Evolutionary conservation across 2,113 vertebrate genomes (phyloP), one percentile per base, ranked within the genome.

Genomic region (Ochotona curzoniae): DNA sequence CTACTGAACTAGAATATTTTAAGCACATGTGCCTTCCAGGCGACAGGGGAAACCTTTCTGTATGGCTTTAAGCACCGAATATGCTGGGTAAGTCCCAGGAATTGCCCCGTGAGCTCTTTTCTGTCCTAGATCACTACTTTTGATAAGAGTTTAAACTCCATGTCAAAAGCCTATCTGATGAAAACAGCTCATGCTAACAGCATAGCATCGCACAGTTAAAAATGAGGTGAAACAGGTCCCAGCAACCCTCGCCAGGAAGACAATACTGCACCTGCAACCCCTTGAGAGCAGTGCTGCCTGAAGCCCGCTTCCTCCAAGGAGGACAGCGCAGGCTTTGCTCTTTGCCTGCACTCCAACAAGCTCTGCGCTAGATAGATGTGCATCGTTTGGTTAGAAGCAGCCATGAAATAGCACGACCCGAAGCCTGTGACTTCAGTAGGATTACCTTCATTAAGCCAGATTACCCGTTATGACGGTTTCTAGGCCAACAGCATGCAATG

Each of bases 401-500:
- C 80, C 84, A 57, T 63, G 54, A 61, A n/a, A 63, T 60, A 73
- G 30, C 7, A 17, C 61, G 71, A 84, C 67, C 78, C 51, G 38
- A 82, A 91, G 63, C 2, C 57, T 18, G 87, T 93, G 96, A 87
- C 92, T 94, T 74, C 69, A 67, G 80, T 61, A 94, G 81, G 35
- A 81, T 20, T 2, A 49, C 11, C 12, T 66, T 79, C 74, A 96
- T 96, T 95, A 96, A 93, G 75, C 76, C 84, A 93, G 93, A 89
- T 73, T 92, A 94, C 80, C 93, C 57, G n/a, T 93, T 83, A 84
- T 91, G 67, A 32, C 51, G 78, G 69, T 89, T 96, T 95, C 94
- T 81, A 96, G 87, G 89, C 79, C 87, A 94, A 94, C 94, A 61
- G 91, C 84, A 89, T 74, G 93, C 88, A 96, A 80, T 79, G n/a